Base-by-base conservation (phyloP, 1,140 invertebrate species). In the Mesaphorura yosii region DNA sequence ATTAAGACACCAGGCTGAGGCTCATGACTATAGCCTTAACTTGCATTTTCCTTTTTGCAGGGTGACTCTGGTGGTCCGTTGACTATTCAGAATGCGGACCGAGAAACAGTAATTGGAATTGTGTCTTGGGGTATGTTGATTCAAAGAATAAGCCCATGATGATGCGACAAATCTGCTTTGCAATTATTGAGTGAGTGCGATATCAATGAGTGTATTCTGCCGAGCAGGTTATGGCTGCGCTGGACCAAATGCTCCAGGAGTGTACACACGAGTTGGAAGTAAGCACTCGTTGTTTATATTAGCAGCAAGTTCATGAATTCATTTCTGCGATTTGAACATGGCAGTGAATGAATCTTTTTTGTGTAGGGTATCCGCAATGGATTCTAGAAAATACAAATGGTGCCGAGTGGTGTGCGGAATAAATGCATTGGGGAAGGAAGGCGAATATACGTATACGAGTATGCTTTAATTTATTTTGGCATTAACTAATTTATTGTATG, bases 71-170 rank as follows among this genome's bases (percentile, higher is more conserved):
- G 51, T 25, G 48, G 58, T 22, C 58, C 58, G 5, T 29, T 60
- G 3, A 54, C 49, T 1, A 60, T 60, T 38, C 41, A 50, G 17
- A 60, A 60, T 44, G 54, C 51, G 22, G 58, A 50, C 5, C 17
- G 58, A 48, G 26, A 29, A 27, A 60, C 55, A 17, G 41, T 60
- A 3, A 44, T 60, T 29, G 58, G 56, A 7, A 23, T 58, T 26
- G 56, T 58, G 45, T 53, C 51, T 14, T 58, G 56, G 56, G 56
- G 49, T n/a, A n/a, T n/a, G n/a, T n/a, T n/a, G n/a, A n/a, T n/a
- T n/a, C n/a, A n/a, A n/a, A n/a, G n/a, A n/a, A n/a, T n/a, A n/a
- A n/a, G n/a, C n/a, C n/a, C n/a, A n/a, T n/a, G n/a, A n/a, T n/a
- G n/a, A n/a, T n/a, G n/a, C n/a, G n/a, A n/a, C n/a, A n/a, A n/a